Conservation (phyloP, 2,888 invertebrate genomes). For the Leptinotarsa tumamoca region DNA sequence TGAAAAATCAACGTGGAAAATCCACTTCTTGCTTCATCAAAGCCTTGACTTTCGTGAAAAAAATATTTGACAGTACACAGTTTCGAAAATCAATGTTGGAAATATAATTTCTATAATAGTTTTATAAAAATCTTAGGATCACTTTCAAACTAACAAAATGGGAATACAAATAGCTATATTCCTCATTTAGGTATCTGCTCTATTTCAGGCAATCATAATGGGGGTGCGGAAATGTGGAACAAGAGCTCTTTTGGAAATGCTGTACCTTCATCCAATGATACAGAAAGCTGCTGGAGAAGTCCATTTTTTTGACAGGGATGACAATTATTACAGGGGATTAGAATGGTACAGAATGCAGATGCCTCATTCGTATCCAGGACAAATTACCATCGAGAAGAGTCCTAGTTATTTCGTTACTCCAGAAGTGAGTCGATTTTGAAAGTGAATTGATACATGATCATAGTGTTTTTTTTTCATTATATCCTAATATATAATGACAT, state of each 20-base stretch:
- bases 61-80: too few relatives aligned
- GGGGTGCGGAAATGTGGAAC: slow-evolving; percentile 98
- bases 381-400: slow-evolving; percentile 97
- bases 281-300: slow-evolving; percentile 95
- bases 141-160: too few relatives aligned
- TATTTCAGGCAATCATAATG: slow-evolving; percentile 80
- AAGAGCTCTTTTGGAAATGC: slow-evolving; percentile 94
- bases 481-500: not conserved
- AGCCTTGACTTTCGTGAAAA: too few relatives aligned
- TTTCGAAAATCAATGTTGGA: too few relatives aligned
- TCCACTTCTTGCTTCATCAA: too few relatives aligned
- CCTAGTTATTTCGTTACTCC: slow-evolving; percentile 98
- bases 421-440: slow-evolving; percentile 71
- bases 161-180: too few relatives aligned
- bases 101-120: too few relatives aligned
- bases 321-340: slow-evolving; percentile 90
- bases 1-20: too few relatives aligned
- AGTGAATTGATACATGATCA: too few relatives aligned
- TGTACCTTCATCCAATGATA: slow-evolving; percentile 92
- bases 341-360: slow-evolving; percentile 97
- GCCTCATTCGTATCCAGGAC: slow-evolving; percentile 92
- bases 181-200: not conserved
- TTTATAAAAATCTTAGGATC: too few relatives aligned
- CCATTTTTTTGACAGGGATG: slow-evolving; percentile 96
- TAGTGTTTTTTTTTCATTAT: slow-evolving; percentile 58